A percentile compares a stretch with the other conserved stretches of the same genome.
phyloP scores from a whole-genome alignment of 1,140 invertebrate species.

The Copidosoma floridanum region DNA sequence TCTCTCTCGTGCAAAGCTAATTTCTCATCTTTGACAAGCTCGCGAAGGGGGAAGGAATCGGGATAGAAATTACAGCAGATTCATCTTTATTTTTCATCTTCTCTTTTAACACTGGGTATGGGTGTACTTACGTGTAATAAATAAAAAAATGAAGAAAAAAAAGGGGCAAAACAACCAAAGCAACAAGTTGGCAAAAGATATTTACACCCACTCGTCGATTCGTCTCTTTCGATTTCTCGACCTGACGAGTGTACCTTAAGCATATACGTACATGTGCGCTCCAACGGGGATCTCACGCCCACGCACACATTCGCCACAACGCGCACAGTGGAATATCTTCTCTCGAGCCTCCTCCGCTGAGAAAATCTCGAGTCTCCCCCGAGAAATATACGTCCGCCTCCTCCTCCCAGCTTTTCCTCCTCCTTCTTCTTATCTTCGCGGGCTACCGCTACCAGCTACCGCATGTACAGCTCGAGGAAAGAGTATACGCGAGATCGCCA shows the following conservation, averaged over 20 bases:
- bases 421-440: conserved; percentile 6
- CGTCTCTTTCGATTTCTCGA: not conserved
- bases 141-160: no score
- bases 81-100: conserved; percentile 3
- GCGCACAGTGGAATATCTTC: no score
- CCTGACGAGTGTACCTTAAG: no score
- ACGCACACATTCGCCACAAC: not conserved
- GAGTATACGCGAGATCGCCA: conserved; percentile 17
- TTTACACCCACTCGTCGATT: not conserved
- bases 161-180: no score
- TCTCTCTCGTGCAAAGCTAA: not conserved
- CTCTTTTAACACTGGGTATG: no score
- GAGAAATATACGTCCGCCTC: conserved; percentile 22
- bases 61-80: conserved; percentile 2
- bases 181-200: no score
- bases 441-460: not conserved
- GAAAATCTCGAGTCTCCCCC: conserved; percentile 18
- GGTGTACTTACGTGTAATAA: no score
- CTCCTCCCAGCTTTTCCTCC: conserved; percentile 22
- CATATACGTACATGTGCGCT: no score
- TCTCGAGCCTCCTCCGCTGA: no score
- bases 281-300: no score
- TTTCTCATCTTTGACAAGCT: conserved; percentile 5
- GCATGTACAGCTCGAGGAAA: not conserved
- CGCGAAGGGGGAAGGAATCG: not conserved